Evolutionary conservation across 2,797 vertebrate genomes (phyloP).

Genomic region (Notolepis coatsorum): DNA sequence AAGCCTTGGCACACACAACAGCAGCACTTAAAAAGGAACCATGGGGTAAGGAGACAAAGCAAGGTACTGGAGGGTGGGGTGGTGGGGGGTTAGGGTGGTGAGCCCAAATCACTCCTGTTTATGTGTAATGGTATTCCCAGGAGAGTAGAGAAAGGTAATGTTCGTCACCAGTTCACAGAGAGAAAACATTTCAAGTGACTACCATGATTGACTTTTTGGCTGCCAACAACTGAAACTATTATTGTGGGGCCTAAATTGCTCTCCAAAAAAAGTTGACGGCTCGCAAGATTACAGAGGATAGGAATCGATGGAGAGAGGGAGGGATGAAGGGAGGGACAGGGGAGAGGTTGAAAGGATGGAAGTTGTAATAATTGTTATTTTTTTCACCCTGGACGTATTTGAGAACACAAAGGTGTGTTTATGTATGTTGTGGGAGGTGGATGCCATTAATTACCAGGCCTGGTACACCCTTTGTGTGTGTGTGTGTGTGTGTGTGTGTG

Average conservation of each 20-base stretch:
- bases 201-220: slow-evolving; percentile 45
- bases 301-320: neutral
- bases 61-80: neutral
- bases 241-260: slow-evolving; percentile 31
- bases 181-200: slow-evolving; percentile 51
- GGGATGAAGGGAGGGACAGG: no score
- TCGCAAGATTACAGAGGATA: slow-evolving; percentile 16
- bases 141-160: slow-evolving; percentile 35
- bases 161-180: slow-evolving; percentile 62
- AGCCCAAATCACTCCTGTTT: slow-evolving; percentile 70
- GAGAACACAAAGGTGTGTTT: neutral
- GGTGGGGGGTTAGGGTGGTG: slow-evolving; percentile 52
- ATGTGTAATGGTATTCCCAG: slow-evolving; percentile 69
- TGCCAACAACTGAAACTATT: slow-evolving; percentile 34
- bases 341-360: neutral
- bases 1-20: slow-evolving; percentile 58
- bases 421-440: neutral
- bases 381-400: neutral
- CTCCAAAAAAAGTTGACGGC: slow-evolving; percentile 11
- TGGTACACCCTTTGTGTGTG: neutral
- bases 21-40: slow-evolving; percentile 70
- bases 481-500: slow-evolving; percentile 1
- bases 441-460: neutral
- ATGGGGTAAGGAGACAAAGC: slow-evolving; percentile 42
- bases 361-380: neutral